Base-by-base conservation (phyloP, 2,888 invertebrate species). In the Pyrrhosoma nymphula region DNA sequence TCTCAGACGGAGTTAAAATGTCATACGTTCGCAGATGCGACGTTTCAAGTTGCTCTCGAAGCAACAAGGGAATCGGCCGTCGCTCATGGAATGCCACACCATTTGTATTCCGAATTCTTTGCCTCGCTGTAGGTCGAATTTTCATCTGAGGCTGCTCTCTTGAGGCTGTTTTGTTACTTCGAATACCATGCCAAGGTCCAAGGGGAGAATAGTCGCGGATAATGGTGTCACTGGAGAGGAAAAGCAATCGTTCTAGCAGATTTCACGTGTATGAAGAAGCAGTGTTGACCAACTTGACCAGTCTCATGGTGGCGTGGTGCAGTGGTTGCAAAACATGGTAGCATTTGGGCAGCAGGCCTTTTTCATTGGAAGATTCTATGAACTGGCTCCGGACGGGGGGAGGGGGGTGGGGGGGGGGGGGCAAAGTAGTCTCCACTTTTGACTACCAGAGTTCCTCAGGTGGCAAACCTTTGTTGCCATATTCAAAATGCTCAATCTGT, bases 51-150 rank as follows among this genome's bases (percentile, higher is more conserved):
- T 12, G 23, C n/a, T 26, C n/a, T 69, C 6, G n/a, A 69, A n/a
- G 82, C 12, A 60, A 26, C 82, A 18, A 35, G 82, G 35, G 82
- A 82, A 82, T 82, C 82, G 26, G 82, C 82, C 16, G 82, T 35
- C 82, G 16, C 35, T 35, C 82, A 14, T 35, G 18, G 82, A 82
- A 82, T 82, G 23, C 82, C 35, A 35, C 30, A 35, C 82, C 82
- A 82, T 82, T 82, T 18, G 35, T 82, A 82, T 82, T 82, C 30
- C 35, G 30, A 82, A 14, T 35, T 82, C 82, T 82, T n/a, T 35
- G 82, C n/a, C 26, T 35, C 35, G 30, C 35, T 82, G 82, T 82
- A 82, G 82, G 82, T 82, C 82, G 82, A 82, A 82, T 82, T 82
- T 82, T 82, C 26, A 82, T 82, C 69, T 69, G 16, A 12, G 82